Evolutionary conservation across 2,797 vertebrate species (phyloP), one percentile per base, ranked within the genome.

Genomic region (Channa striata): DNA sequence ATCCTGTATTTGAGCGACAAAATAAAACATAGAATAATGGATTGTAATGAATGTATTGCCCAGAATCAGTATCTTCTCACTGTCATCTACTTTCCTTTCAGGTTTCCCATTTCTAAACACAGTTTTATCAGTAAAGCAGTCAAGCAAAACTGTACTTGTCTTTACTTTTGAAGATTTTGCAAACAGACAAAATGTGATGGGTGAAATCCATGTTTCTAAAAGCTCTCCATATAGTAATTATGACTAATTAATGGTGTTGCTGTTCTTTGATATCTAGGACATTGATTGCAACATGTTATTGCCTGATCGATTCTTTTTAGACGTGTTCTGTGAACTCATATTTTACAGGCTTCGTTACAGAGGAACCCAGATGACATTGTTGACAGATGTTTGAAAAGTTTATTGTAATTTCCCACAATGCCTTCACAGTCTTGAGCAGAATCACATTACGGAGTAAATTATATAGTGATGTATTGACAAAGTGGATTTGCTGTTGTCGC

Each of bases 181-280:
- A 13, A 1, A 16, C 4, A 8, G 37, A 39, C n/a, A 40, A 25
- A 39, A 10, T 52, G 11, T 34, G 5, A 42, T 21, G 0, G 25
- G 30, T 21, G 16, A 23, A 47, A 48, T 30, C 25, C 25, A 30
- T 30, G 25, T 30, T 30, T 48, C 8, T 67, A 21, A 48, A 30
- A 8, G 8, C 11, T 44, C 14, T 33, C 21, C 9, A 37, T 6
- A 47, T n/a, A n/a, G n/a, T n/a, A n/a, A 8, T 16, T 47, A 6
- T 37, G 19, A 47, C 33, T 56, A 56, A 66, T 66, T 66, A 16
- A 19, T 37, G 33, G 42, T 39, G 51, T 47, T 54, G 34, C 63
- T 50, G 16, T 19, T 44, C 30, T 34, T 34, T 33, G 39, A 47
- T 17, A 30, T n/a, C 23, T 19, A 9, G 16, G 43, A 48, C 12